Evolutionary conservation across 2,113 vertebrate species (phyloP).

Genomic region (Eupsittula cactorum): DNA sequence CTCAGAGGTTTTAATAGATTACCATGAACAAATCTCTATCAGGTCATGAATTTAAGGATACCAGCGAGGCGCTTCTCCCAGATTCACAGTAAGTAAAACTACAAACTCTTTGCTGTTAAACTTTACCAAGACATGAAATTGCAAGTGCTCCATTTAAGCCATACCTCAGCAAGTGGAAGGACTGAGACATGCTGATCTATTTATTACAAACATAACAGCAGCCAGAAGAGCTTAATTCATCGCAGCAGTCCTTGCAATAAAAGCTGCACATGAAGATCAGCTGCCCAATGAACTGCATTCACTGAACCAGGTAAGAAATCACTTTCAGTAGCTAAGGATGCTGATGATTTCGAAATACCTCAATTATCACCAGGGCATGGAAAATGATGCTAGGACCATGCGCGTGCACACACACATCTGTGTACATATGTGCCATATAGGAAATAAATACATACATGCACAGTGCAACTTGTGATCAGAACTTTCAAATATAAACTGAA

Average conservation of each 20-base stretch:
- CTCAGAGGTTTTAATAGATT: neutral
- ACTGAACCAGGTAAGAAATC: neutral
- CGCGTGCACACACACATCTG: fast-evolving
- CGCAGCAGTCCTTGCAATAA: neutral
- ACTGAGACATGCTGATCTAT: neutral
- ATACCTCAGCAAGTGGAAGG: neutral
- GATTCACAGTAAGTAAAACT: neutral
- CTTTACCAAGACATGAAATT: neutral
- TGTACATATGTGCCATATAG: neutral
- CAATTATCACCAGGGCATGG: neutral
- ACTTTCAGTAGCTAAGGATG: neutral
- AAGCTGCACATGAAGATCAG: neutral
- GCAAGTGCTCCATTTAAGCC: neutral
- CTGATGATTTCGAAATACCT: neutral
- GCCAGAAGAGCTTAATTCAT: neutral
- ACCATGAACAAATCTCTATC: neutral
- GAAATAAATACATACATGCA: neutral
- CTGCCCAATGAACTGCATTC: neutral
- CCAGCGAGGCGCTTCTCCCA: fast-evolving
- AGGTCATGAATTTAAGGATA: neutral
- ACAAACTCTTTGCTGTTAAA: neutral
- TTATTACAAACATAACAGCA: neutral
- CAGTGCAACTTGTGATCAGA: neutral
- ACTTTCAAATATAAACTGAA: neutral
- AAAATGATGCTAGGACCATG: neutral